phyloP scores from a whole-genome alignment of 2,113 vertebrate species.

The Tenebrosternarchus preto region DNA sequence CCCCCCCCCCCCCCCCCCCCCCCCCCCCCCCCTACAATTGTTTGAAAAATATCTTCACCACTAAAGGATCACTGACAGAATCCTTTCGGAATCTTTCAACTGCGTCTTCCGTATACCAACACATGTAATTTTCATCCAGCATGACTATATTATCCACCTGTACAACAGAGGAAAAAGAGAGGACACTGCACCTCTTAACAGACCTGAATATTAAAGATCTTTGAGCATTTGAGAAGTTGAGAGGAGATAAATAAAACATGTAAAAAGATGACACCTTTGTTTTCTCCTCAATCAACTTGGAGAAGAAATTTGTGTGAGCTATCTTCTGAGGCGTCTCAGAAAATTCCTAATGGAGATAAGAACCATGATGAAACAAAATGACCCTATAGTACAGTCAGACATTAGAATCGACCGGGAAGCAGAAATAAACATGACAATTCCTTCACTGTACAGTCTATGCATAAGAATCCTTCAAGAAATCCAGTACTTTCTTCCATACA shows the following conservation, averaged over 20 bases:
- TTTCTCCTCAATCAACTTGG: constrained; percentile 39
- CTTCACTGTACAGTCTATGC: no score
- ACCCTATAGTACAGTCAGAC: not conserved
- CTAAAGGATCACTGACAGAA: constrained; percentile 67
- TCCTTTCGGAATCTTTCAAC: constrained; percentile 66
- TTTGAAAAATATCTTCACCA: constrained; percentile 62
- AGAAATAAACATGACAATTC: not conserved
- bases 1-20: no score
- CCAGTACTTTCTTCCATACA: no score
- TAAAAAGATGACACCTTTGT: constrained; percentile 61
- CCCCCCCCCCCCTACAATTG: no score
- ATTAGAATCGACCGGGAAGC: no score
- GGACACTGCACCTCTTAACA: constrained; percentile 6
- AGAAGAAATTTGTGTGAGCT: rapidly evolving
- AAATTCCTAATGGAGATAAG: constrained; percentile 47
- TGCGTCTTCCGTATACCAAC: rapidly evolving
- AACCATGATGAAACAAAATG: not conserved
- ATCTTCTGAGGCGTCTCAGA: not conserved
- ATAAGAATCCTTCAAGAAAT: no score
- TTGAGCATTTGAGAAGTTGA: not conserved
- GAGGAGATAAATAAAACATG: not conserved
- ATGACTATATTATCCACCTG: constrained; percentile 81
- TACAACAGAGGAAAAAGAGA: not conserved
- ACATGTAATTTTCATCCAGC: rapidly evolving
- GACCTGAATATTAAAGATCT: not conserved